Base-by-base conservation (phyloP, 1,140 invertebrate genomes). In the Agrypnia vestita region DNA sequence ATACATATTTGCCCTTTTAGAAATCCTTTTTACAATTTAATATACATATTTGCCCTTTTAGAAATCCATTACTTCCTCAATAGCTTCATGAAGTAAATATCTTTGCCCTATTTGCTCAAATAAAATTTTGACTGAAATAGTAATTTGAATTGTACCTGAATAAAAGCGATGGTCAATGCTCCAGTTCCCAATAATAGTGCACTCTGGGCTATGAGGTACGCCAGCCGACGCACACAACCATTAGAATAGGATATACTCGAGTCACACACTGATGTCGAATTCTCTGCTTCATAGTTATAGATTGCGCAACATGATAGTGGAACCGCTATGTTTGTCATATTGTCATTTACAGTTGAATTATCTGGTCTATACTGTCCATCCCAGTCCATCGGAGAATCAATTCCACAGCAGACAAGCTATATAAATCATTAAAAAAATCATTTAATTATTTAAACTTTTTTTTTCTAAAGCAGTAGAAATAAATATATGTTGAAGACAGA, bases 401-500 rank as follows among this genome's bases (percentile, higher is more conserved):
- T 90, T 49, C 95, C 95, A 84, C 95, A 96, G 85, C 95, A 96
- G 84, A 91, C 90, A 75, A 96, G 86, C 95, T 96, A 85, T 21
- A 87, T 86, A 73, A 71, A 80, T 44, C 17, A 56, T 56, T 11
- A 4, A 12, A 51, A 15, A 13, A 51, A 9, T 3, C n/a, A 51
- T 51, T 51, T 51, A 3, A 12, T 51, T 51, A 51, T 51, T 51
- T 3, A 12, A 15, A 15, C 11, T 1, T 9, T 51, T 3, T 3
- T 13, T 4, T 3, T 51, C 8, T 51, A 51, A 3, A 51, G 3
- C 49, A 51, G 11, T 51, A 9, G 49, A 13, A 51, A 15, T 51
- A 3, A 1, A 51, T 13, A 3, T 15, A 51, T 51, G 1, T 12
- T 13, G n/a, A 51, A 64, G 0, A 35, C 19, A 51, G 12, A 64